Evolutionary conservation across 2,888 invertebrate genomes (phyloP).

Genomic region (Mythimna lalbum): DNA sequence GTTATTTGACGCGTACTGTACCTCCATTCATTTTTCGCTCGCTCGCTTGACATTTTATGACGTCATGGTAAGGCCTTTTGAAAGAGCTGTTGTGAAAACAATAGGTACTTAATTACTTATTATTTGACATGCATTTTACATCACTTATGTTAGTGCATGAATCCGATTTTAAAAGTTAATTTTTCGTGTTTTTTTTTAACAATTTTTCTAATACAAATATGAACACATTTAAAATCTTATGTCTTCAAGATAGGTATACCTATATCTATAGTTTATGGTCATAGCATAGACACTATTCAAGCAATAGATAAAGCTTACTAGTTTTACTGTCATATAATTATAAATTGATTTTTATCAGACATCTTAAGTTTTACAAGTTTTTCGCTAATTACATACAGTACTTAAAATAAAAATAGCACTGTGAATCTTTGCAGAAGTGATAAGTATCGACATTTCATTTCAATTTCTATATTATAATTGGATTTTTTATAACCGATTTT

Average conservation of each 20-base stretch:
- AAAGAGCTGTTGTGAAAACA: neutral
- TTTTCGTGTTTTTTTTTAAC: constrained; percentile 17
- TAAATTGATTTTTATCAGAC: neutral
- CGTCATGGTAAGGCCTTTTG: neutral
- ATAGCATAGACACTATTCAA: constrained; percentile 1
- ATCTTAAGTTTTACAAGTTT: neutral
- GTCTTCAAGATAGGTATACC: neutral
- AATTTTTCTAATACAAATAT: constrained; percentile 41
- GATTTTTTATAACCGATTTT: too few species aligned
- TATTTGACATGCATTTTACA: neutral
- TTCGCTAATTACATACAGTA: too few species aligned
- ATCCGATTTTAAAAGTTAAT: constrained; percentile 6
- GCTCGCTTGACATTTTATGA: too few species aligned
- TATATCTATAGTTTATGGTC: neutral
- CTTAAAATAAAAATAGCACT: neutral
- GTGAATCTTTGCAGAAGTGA: too few species aligned
- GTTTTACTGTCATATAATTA: neutral
- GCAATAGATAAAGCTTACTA: neutral
- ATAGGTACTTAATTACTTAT: too few species aligned
- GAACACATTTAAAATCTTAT: constrained; percentile 47
- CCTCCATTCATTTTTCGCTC: too few species aligned
- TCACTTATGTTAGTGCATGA: neutral
- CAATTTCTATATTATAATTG: too few species aligned
- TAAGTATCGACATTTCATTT: too few species aligned
- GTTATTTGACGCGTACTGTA: too few species aligned